Evolutionary conservation across 1,140 invertebrate genomes (phyloP), one percentile per base, ranked within the genome.

Genomic region (Drosophila nigromelanica): DNA sequence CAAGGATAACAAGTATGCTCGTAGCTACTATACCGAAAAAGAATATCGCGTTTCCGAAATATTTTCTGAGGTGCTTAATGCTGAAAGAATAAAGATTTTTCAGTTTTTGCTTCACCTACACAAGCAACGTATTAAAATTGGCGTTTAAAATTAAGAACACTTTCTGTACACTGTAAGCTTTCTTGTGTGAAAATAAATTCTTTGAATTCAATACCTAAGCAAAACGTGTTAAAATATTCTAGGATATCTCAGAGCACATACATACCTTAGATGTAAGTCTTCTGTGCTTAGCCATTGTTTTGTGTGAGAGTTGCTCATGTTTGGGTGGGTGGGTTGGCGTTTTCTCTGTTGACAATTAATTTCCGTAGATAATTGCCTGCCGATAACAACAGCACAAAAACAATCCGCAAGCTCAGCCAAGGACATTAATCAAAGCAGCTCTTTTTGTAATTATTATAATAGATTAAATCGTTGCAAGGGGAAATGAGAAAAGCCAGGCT

Each of bases 321-420:
- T 27, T 27, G 24, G 24, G 24, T 4, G 24, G 24, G 24, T 2
- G 0, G 33, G 78, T 61, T 78, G 69, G 78, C 69, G 37, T 52
- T 54, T 27, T 47, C 12, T 55, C 58, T 71, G 69, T 58, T 52
- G 45, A 69, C 81, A 85, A 85, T 86, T 85, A 78, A 85, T 85
- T 85, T 80, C 54, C 74, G 47, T 74, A 80, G 80, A 85, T 86
- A 86, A 78, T 85, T 85, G 81, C 62, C 73, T 78, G 81, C 62
- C 77, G 81, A 85, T 80, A 86, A 80, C 63, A 59, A 74, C 61
- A 76, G 30, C 56, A 60, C 39, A 59, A 71, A 71, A 58, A 72
- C 45, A 48, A 35, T 45, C 37, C 18, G 14, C 47, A 30, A 4
- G 58, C 30, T 5, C 14, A 21, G 33, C 18, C 15, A 37, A 33